Evolutionary conservation across 2,888 invertebrate genomes (phyloP).

Genomic region (Tiphia femorata): DNA sequence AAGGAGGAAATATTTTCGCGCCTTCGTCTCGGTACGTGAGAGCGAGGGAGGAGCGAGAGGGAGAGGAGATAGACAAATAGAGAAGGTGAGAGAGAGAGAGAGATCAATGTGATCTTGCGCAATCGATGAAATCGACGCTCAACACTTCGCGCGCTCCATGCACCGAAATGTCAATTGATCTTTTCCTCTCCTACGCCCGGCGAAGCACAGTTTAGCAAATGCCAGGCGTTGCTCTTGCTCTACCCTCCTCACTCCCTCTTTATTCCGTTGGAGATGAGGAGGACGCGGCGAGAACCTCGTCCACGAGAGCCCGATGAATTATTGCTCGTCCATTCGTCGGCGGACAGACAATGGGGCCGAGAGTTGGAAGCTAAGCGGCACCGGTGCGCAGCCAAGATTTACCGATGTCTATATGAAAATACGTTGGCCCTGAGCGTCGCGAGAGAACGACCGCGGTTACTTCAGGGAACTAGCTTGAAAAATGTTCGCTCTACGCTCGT

Average conservation of each 20-base stretch:
- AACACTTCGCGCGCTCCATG: slow-evolving; percentile 23
- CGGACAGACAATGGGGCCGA: slow-evolving; percentile 33
- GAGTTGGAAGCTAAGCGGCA: neutral
- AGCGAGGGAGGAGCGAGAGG: too few relatives aligned
- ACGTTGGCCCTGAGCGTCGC: too few relatives aligned
- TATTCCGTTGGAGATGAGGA: slow-evolving; percentile 23
- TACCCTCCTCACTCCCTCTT: slow-evolving; percentile 19
- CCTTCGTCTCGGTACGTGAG: too few relatives aligned
- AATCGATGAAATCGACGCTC: slow-evolving; percentile 49
- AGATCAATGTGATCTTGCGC: too few relatives aligned
- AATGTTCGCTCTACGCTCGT: too few relatives aligned
- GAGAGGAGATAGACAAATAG: too few relatives aligned
- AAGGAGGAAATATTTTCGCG: too few relatives aligned
- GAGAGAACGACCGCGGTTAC: too few relatives aligned
- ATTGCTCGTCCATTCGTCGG: slow-evolving; percentile 35
- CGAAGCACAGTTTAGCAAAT: slow-evolving; percentile 29
- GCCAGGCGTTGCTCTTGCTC: slow-evolving; percentile 27
- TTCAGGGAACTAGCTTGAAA: too few relatives aligned
- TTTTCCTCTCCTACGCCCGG: slow-evolving; percentile 13
- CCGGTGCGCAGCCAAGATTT: slow-evolving; percentile 3
- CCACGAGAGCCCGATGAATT: slow-evolving; percentile 39
- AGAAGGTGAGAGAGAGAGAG: too few relatives aligned
- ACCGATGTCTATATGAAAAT: too few relatives aligned
- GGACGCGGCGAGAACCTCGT: slow-evolving; percentile 15
- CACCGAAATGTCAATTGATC: slow-evolving; percentile 47